A percentile compares a stretch with the other conserved stretches of the same genome.
These are phyloP conservation scores for Campylorhamphus procurvoides DNA, from an alignment of 2,113 vertebrate species.

Conservation along the genomic window DNA sequence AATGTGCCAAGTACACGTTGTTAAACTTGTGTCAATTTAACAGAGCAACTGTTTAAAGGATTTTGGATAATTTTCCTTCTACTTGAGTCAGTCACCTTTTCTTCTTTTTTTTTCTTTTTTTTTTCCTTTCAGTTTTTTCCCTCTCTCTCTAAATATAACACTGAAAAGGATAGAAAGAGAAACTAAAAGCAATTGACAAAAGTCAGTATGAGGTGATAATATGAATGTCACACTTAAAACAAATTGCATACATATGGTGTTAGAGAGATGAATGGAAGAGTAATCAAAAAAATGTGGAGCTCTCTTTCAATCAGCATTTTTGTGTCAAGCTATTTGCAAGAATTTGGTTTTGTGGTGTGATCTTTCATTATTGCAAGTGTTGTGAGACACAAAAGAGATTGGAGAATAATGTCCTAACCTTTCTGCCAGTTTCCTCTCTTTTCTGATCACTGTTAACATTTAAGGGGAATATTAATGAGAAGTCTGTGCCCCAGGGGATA, in stretches of 20 bases:
- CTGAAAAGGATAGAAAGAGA: slow-evolving; percentile 12
- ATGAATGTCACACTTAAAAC: background rate
- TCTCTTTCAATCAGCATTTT: background rate
- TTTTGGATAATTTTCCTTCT: slow-evolving; percentile 16
- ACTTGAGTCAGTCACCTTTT: background rate
- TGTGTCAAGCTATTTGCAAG: background rate
- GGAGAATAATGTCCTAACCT: background rate
- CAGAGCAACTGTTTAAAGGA: slow-evolving; percentile 20
- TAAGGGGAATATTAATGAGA: background rate
- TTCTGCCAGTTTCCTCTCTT: background rate
- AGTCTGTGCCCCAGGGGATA: background rate
- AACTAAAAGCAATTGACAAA: slow-evolving; percentile 10
- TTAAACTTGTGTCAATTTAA: slow-evolving; percentile 37
- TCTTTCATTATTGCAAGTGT: background rate
- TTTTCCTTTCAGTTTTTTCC: too few relatives aligned
- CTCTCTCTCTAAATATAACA: background rate
- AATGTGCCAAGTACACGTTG: slow-evolving; percentile 7
- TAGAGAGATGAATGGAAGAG: slow-evolving; percentile 12
- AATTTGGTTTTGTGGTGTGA: background rate
- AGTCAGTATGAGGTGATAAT: slow-evolving; percentile 21
- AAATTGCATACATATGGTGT: background rate
- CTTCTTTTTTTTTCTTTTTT: background rate
- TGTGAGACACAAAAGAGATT: background rate
- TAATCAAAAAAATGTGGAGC: background rate
- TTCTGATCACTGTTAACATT: background rate